Evolutionary conservation across 1,140 invertebrate genomes (phyloP), one percentile per base, ranked within the genome.

Genomic region (Rhagoletis zephyria): DNA sequence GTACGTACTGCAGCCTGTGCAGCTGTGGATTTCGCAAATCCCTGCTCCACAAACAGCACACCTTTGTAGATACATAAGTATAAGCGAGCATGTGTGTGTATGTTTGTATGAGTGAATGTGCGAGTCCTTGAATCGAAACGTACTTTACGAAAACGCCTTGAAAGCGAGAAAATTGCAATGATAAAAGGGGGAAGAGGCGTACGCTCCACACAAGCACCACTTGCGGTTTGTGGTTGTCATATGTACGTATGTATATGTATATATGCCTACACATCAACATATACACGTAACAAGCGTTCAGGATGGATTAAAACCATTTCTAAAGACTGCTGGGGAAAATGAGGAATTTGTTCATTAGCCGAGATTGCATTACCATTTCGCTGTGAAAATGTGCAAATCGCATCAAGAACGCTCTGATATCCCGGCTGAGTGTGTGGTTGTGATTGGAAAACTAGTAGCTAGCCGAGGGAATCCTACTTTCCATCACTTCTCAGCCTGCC

Each of bases 361-460:
- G 70, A 74, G 70, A 74, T 74, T 74, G 70, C 70, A 74, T 74
- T 74, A 45, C 42, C 70, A 74, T 48, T 74, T 74, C 45, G 2
- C 45, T 74, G 42, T 16, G 70, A 74, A 74, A 74, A 74, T 74
- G 48, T 74, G 70, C 45, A 74, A 74, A 74, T 74, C 70, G 12
- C 70, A 51, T 48, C 9, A 12, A 14, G 16, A 30, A 30, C 14
- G 42, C 14, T 6, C 2, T 48, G 70, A 48, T 48, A 74, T 45
- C 42, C 48, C 70, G 14, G 42, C 64, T 4, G 64, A 9, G 16
- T 74, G 45, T 14, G 14, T 45, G 14, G 9, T 45, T 56, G 51
- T 56, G 51, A 7, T 1, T 0, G 51, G 51, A 56, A 56, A 10
- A 10, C 51, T 5, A 5, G 10, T 56, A 56, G 51, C 51, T 5